Conservation (phyloP, 2,888 invertebrate species). For the Galeopsomyia nigrocyanea region DNA sequence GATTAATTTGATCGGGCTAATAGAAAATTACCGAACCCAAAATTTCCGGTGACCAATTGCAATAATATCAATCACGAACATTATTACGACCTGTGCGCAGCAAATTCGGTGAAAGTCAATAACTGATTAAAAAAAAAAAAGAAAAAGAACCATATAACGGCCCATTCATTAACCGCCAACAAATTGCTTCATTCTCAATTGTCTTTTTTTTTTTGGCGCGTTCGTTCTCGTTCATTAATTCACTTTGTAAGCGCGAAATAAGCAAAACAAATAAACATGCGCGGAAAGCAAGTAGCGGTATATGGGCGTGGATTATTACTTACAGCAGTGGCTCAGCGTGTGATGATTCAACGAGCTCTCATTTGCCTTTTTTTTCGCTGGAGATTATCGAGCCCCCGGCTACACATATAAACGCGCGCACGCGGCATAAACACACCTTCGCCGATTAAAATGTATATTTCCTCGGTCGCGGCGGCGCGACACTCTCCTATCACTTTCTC, state of each 20-base stretch:
- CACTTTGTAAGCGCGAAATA: neutral
- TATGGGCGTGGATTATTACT: conserved; percentile 10
- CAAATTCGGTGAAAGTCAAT: too few relatives aligned
- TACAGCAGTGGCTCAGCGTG: neutral
- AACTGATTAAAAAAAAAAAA: too few relatives aligned
- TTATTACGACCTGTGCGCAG: too few relatives aligned
- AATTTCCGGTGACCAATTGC: too few relatives aligned
- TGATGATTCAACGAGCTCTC: conserved; percentile 20
- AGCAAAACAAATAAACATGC: neutral
- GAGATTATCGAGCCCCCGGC: neutral
- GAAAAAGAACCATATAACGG: too few relatives aligned
- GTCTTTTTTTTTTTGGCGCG: neutral
- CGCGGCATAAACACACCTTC: neutral
- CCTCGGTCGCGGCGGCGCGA: neutral
- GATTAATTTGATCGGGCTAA: too few relatives aligned
- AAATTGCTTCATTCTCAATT: too few relatives aligned
- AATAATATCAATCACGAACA: too few relatives aligned
- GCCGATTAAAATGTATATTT: conserved; percentile 16
- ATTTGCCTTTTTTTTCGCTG: conserved; percentile 11
- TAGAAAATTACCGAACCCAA: too few relatives aligned
- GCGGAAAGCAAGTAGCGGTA: conserved; percentile 17
- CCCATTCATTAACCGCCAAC: neutral
- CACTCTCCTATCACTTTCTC: conserved; percentile 15
- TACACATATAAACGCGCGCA: neutral
- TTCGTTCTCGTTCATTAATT: conserved; percentile 18